Percentiles rank a stretch among this genome's conserved stretches.
Evolutionary conservation across 2,888 invertebrate species (phyloP).

Genomic region (Dolomedes plantarius): DNA sequence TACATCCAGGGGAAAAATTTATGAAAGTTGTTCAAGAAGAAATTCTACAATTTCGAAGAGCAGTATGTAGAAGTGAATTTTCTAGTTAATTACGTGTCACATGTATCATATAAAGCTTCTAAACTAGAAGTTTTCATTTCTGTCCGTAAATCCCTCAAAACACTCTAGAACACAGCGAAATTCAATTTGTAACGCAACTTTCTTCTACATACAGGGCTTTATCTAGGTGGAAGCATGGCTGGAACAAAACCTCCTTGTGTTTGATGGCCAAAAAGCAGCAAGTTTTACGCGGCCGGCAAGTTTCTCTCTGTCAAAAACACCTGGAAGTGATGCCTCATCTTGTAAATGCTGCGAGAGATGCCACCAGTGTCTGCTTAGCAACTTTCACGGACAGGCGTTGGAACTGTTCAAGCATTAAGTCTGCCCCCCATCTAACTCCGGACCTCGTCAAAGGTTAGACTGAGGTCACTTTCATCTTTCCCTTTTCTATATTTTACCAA

Average conservation of each 20-base stretch:
- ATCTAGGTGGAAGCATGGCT: slow-evolving; percentile 75
- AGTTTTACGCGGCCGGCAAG: slow-evolving; percentile 74
- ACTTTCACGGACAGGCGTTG: slow-evolving; percentile 95
- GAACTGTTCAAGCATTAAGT: slow-evolving; percentile 92
- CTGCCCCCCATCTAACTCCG: slow-evolving; percentile 84
- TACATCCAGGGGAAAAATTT: too few species aligned
- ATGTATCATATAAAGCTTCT: too few species aligned
- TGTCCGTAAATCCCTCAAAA: too few species aligned
- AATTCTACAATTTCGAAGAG: too few species aligned
- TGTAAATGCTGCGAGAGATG: slow-evolving; percentile 85
- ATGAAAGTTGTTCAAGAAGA: too few species aligned
- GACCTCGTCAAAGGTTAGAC: slow-evolving; percentile 85
- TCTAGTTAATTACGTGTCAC: too few species aligned
- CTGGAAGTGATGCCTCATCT: slow-evolving; percentile 83
- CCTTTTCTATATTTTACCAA: too few species aligned
- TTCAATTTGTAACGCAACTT: too few species aligned
- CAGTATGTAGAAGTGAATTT: too few species aligned
- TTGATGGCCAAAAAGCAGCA: slow-evolving; percentile 74
- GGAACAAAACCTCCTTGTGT: slow-evolving; percentile 76
- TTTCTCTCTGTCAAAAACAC: slow-evolving; percentile 75
- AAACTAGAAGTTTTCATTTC: too few species aligned
- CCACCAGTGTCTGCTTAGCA: slow-evolving; percentile 94
- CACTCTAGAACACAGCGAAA: too few species aligned
- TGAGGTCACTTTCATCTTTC: too few species aligned
- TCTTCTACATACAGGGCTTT: slow-evolving; percentile 76